Evolutionary conservation across 2,797 vertebrate genomes (phyloP), one percentile per base, ranked within the genome.

Genomic region (Karalla daura): DNA sequence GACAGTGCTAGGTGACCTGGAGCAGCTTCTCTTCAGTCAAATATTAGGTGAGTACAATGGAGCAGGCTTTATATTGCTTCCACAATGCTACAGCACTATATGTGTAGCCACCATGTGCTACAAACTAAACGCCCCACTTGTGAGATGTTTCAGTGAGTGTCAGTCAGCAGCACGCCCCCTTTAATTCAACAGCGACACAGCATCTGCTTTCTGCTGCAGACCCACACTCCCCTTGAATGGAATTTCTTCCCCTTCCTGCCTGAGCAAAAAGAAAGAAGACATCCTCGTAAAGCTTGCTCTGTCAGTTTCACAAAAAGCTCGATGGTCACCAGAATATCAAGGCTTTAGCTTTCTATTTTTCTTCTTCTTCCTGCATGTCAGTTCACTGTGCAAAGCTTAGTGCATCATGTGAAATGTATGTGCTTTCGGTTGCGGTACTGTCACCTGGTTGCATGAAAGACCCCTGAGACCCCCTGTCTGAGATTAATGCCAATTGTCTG

Each of bases 21-120:
- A 99, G 90, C 98, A 99, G 92, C 95, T 99, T 55, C 97, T 99
- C 40, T 99, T 99, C 95, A 99, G 97, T 91, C 97, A 99, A 88
- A 98, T 98, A 91, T 88, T 99, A 74, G 98, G 98, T 99, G 90
- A 98, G 97, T 96, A 90, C 43, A 51, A 40, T 28, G 53, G 33
- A 63, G 50, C 21, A n/a, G 27, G 60, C 56, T 61, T 40, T 37
- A 61, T 58, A 7, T 58, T 21, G 32, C 39, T 45, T 0, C 28
- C 27, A 35, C 24, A 37, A 30, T 45, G 30, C 9, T 37, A 8
- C 25, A 43, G 67, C 21, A 33, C 44, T 71, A 66, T 71, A 66
- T 13, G 32, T 44, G 53, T 68, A 52, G 63, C 40, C 13, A 24
- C 63, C 75, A 77, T 79, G 62, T 82, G 78, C 72, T 74, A 51